phyloP scores from a whole-genome alignment of 2,113 vertebrate genomes.

The Hemicordylus capensis region DNA sequence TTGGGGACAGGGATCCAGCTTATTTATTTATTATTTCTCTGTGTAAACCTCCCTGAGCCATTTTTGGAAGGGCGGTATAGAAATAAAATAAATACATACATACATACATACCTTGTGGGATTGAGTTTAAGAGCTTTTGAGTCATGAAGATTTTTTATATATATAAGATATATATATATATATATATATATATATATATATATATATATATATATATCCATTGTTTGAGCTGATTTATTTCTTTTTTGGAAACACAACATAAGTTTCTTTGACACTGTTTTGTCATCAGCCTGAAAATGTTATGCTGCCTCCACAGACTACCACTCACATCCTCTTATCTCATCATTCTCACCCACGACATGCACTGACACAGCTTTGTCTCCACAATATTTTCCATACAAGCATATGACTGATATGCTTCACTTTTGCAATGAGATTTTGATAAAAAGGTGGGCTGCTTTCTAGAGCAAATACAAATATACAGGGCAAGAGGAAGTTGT shows the following conservation, averaged over 20 bases:
- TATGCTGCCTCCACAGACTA: neutral
- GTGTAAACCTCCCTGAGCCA: no score
- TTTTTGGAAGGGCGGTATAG: no score
- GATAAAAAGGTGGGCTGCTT: neutral
- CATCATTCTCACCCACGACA: neutral
- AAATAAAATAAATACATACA: no score
- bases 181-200: no score
- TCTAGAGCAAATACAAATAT: neutral
- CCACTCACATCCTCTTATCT: neutral
- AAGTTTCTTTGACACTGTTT: conserved; percentile 2
- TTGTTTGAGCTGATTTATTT: neutral
- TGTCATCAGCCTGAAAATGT: neutral
- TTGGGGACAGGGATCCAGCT: no score
- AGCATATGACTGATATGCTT: neutral
- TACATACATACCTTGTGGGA: neutral
- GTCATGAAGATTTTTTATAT: no score
- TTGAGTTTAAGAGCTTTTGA: neutral
- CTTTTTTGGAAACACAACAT: neutral
- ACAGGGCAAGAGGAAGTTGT: neutral
- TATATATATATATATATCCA: no score
- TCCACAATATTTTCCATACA: neutral
- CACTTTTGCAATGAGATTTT: neutral
- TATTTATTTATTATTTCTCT: no score
- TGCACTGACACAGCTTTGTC: neutral
- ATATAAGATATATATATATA: no score